Evolutionary conservation across 2,888 invertebrate genomes (phyloP).

Genomic region (Andrena bucephala): DNA sequence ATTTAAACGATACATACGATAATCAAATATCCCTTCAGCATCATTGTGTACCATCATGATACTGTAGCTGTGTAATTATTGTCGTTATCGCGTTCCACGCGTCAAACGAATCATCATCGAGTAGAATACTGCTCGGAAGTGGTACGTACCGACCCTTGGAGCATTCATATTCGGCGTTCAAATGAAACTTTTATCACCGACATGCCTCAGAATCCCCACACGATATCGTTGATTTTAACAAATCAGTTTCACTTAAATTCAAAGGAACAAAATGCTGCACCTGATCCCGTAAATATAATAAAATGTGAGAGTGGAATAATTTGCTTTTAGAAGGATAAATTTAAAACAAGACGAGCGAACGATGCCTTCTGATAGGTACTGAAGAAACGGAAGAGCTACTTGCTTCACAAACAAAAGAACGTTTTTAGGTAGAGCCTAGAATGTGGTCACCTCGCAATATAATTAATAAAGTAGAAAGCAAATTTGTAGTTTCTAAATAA

Average conservation of each 20-base stretch:
- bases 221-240: neutral
- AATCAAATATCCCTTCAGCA: slow-evolving; percentile 63
- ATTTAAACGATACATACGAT: slow-evolving; percentile 64
- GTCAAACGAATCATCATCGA: slow-evolving; percentile 35
- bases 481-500: no score
- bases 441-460: no score
- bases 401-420: no score
- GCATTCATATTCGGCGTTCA: neutral
- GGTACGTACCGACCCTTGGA: neutral
- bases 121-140: slow-evolving; percentile 16
- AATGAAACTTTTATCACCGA: neutral
- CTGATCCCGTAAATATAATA: no score
- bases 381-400: no score
- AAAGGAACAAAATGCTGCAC: no score
- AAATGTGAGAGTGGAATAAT: no score
- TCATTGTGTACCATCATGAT: slow-evolving; percentile 50
- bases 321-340: no score
- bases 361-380: no score
- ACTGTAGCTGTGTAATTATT: slow-evolving; percentile 52
- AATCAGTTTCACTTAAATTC: neutral
- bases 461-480: no score
- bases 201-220: neutral
- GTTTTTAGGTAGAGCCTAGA: no score
- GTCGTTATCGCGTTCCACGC: slow-evolving; percentile 34
- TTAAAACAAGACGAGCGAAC: no score